These are phyloP conservation scores for Elaeidobius kamerunicus DNA, from an alignment of 2,888 invertebrate genomes.

Conservation along the genomic window DNA sequence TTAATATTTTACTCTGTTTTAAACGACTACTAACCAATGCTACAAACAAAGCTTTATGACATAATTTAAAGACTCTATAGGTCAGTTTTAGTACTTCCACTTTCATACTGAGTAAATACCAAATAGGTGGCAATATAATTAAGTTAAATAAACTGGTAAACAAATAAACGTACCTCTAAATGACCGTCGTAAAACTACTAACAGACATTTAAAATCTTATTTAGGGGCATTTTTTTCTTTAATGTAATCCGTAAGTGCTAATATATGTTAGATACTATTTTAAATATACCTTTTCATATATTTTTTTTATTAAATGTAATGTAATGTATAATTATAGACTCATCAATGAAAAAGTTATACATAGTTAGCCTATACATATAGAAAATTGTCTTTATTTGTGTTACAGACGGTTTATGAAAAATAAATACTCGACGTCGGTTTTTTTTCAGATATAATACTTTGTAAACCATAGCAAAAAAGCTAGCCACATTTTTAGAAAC, in stretches of 20 bases:
- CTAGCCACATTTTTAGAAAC: too few species aligned
- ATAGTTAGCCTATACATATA: too few species aligned
- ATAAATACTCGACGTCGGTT: too few species aligned
- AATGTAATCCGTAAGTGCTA: too few species aligned
- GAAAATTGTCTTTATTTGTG: too few species aligned
- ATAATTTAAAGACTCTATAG: slow-evolving; percentile 45
- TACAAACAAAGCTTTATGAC: slow-evolving; percentile 48
- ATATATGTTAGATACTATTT: too few species aligned
- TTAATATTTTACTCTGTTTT: slow-evolving; percentile 47
- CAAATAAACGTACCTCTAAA: slow-evolving; percentile 46
- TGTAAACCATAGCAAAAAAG: too few species aligned
- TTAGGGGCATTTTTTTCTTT: neutral
- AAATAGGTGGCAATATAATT: slow-evolving; percentile 47
- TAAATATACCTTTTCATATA: neutral
- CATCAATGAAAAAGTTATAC: too few species aligned
- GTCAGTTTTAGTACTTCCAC: slow-evolving; percentile 49
- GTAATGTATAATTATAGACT: too few species aligned
- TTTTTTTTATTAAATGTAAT: neutral
- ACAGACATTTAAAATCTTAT: slow-evolving; percentile 15
- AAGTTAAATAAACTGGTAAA: slow-evolving; percentile 49
- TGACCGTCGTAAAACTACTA: slow-evolving; percentile 44
- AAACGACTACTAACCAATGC: slow-evolving; percentile 48
- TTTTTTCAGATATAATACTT: too few species aligned
- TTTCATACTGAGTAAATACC: slow-evolving; percentile 49
- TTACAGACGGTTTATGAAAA: too few species aligned